phyloP scores from a whole-genome alignment of 2,113 vertebrate genomes.

The Callipepla californica region DNA sequence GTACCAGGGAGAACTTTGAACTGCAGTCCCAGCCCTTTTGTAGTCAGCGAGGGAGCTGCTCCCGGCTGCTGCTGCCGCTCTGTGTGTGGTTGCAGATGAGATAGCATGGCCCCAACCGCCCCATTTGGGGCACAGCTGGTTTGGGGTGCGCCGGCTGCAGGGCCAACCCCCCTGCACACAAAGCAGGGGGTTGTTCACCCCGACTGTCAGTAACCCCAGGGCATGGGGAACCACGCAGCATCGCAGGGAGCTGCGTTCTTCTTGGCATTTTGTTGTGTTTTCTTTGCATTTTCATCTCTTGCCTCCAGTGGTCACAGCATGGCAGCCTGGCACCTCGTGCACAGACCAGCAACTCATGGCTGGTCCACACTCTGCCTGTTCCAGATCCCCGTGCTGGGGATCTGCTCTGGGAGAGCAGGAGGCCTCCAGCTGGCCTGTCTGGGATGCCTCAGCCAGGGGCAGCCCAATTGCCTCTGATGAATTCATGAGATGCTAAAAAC shows the following conservation, averaged over 20 bases:
- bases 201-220: neutral
- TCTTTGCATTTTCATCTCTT: neutral
- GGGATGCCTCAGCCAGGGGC: neutral
- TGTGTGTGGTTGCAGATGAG: neutral
- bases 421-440: neutral
- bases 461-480: neutral
- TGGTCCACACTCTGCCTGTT: too few relatives aligned
- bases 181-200: neutral
- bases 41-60: neutral
- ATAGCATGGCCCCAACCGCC: neutral
- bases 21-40: neutral
- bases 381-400: too few relatives aligned
- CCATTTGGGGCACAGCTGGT: neutral
- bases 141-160: neutral
- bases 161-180: neutral
- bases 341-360: too few relatives aligned
- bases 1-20: conserved; percentile 9
- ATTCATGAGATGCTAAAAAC: neutral
- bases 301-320: too few relatives aligned
- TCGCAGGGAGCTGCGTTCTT: neutral
- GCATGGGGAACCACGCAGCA: neutral
- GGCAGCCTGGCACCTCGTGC: too few relatives aligned
- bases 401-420: neutral
- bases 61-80: neutral
- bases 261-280: neutral